A percentile compares a stretch with the other conserved stretches of the same genome.
Evolutionary conservation across 1,140 invertebrate species (phyloP).

Genomic region (Bombus confusus): DNA sequence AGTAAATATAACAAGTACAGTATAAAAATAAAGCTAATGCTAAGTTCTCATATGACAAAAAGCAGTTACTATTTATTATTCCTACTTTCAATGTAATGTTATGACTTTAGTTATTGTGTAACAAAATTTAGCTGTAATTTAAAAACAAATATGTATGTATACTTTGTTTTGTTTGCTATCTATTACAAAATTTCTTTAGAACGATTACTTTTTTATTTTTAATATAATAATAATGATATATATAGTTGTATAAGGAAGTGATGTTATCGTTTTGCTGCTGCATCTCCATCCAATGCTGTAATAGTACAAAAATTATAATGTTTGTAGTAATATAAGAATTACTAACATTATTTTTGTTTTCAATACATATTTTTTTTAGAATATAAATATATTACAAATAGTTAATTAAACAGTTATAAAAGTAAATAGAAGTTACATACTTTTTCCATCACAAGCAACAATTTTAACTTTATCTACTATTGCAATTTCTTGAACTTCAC

Average conservation of each 20-base stretch:
- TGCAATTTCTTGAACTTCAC: conserved; percentile 96
- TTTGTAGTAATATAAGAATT: neutral
- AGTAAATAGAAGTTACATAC: conserved; percentile 82
- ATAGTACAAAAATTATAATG: conserved; percentile 50
- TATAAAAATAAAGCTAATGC: conserved; percentile 49
- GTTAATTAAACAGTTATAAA: neutral
- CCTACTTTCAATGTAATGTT: conserved; percentile 29
- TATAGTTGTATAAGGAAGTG: conserved; percentile 10
- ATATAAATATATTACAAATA: neutral
- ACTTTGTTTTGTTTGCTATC: conserved; percentile 36
- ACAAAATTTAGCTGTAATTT: conserved; percentile 14
- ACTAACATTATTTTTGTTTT: neutral
- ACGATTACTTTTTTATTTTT: conserved; percentile 36
- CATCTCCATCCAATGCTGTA: conserved; percentile 77
- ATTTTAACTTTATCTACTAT: conserved; percentile 99
- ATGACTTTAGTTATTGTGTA: conserved; percentile 14
- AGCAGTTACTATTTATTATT: conserved; percentile 19
- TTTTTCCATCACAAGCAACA: conserved; percentile 99
- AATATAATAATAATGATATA: conserved; percentile 28
- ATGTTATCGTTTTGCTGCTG: conserved; percentile 76
- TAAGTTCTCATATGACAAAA: conserved; percentile 38
- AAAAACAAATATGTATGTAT: conserved; percentile 44
- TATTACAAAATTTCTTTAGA: conserved; percentile 33
- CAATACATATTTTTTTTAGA: neutral
- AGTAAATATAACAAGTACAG: conserved; percentile 36